Percentiles rank a stretch among this genome's conserved stretches.
Evolutionary conservation across 2,797 vertebrate species (phyloP).

Genomic region (Scleropages formosus): DNA sequence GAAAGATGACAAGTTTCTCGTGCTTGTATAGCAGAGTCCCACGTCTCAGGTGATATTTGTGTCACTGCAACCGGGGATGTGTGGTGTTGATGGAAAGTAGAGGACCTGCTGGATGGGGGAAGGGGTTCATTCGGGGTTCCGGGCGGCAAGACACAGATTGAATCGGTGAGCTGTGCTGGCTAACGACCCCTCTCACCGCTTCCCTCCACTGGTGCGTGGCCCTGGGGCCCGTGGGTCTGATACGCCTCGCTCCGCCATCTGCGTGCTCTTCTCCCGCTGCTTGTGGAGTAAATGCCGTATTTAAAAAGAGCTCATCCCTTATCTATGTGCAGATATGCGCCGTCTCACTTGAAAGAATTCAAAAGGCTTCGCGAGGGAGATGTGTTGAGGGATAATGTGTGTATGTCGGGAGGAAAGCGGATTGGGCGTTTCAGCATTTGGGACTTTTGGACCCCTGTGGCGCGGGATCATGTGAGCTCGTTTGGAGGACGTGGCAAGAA

Average conservation of each 20-base stretch:
- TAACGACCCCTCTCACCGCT: neutral
- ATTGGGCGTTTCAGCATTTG: too few species aligned
- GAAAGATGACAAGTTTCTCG: too few species aligned
- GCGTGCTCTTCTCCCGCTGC: constrained; percentile 46
- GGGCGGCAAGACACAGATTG: neutral
- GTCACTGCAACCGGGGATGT: too few species aligned
- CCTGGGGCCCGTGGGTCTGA: neutral
- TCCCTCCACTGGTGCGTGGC: neutral
- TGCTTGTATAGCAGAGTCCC: too few species aligned
- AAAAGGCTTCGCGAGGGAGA: constrained; percentile 50
- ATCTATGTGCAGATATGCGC: constrained; percentile 65
- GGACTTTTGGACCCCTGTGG: too few species aligned
- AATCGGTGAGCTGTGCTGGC: neutral
- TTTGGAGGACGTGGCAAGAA: too few species aligned
- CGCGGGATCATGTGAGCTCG: too few species aligned
- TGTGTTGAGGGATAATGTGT: too few species aligned
- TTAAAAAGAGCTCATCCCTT: constrained; percentile 67
- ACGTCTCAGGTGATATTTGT: too few species aligned
- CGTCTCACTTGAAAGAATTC: constrained; percentile 67
- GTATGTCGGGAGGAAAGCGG: too few species aligned
- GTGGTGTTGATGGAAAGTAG: neutral
- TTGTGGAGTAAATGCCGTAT: constrained; percentile 55
- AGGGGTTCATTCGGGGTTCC: neutral
- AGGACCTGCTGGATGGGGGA: neutral
- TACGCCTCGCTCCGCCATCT: neutral